Percentiles rank a stretch among this genome's conserved stretches.
phyloP scores from a whole-genome alignment of 2,888 invertebrate genomes.

The Escarpia spicata region DNA sequence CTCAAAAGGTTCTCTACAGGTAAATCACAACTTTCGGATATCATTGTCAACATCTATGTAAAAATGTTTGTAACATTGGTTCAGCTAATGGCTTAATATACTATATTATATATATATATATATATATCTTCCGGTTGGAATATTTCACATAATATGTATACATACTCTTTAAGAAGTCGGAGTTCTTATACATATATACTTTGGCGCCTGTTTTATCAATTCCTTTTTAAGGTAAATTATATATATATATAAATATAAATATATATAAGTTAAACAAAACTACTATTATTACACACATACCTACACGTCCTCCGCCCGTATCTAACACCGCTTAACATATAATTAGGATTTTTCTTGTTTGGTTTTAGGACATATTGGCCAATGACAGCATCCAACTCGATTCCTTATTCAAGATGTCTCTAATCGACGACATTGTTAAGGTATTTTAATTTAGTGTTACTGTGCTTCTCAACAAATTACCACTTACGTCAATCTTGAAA shows the following conservation, averaged over 20 bases:
- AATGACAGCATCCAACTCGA: slow-evolving; percentile 49
- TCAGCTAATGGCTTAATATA: background rate
- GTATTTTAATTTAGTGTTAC: slow-evolving; percentile 30
- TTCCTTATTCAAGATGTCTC: slow-evolving; percentile 43
- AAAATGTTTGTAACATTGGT: background rate
- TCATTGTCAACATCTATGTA: no score
- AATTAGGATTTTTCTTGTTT: background rate
- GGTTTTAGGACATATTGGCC: slow-evolving; percentile 40
- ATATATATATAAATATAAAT: no score
- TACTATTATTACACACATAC: background rate
- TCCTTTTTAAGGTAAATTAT: no score
- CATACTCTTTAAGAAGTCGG: background rate
- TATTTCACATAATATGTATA: background rate
- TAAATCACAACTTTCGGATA: slow-evolving; percentile 26
- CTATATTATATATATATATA: no score
- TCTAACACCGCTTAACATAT: background rate
- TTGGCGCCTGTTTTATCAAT: no score
- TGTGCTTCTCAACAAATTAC: background rate
- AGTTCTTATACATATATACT: no score
- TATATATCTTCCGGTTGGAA: background rate
- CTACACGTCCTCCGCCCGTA: background rate
- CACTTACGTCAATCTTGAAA: no score
- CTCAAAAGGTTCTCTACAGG: slow-evolving; percentile 79
- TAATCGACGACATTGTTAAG: slow-evolving; percentile 46
- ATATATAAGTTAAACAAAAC: background rate